phyloP scores from a whole-genome alignment of 2,888 invertebrate genomes.

The Brachyopa scutellaris region DNA sequence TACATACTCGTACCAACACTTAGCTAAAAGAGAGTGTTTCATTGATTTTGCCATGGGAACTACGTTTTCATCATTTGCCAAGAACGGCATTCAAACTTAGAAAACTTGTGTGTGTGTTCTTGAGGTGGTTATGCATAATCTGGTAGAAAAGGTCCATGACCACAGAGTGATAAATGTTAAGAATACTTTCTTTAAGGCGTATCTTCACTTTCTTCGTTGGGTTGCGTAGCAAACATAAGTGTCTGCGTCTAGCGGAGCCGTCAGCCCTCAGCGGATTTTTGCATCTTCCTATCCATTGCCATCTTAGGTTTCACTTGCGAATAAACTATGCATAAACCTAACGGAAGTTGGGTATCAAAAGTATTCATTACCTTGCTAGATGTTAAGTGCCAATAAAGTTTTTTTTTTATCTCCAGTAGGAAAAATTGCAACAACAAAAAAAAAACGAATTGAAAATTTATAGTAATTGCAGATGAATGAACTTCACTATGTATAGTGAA shows the following conservation, averaged over 20 bases:
- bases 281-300: background rate
- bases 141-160: slow-evolving; percentile 64
- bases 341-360: slow-evolving; percentile 56
- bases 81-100: background rate
- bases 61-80: slow-evolving; percentile 52
- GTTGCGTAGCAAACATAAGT: background rate
- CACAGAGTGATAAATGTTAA: slow-evolving; percentile 54
- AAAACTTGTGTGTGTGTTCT: background rate
- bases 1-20: slow-evolving; percentile 23
- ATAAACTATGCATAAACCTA: slow-evolving; percentile 34
- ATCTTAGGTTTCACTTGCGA: slow-evolving; percentile 38
- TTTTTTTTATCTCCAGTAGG: slow-evolving; percentile 53
- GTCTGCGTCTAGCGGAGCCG: background rate
- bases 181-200: slow-evolving; percentile 58
- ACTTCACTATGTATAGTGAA: no score
- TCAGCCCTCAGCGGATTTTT: background rate
- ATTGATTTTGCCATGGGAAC: slow-evolving; percentile 52
- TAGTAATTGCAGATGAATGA: slow-evolving; percentile 26
- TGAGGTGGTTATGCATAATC: slow-evolving; percentile 26
- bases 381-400: slow-evolving; percentile 61
- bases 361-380: slow-evolving; percentile 53
- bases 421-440: background rate
- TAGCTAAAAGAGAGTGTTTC: slow-evolving; percentile 12
- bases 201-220: slow-evolving; percentile 68
- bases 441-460: slow-evolving; percentile 9